Conservation (phyloP, 1,140 invertebrate genomes). For the Drusus annulatus region DNA sequence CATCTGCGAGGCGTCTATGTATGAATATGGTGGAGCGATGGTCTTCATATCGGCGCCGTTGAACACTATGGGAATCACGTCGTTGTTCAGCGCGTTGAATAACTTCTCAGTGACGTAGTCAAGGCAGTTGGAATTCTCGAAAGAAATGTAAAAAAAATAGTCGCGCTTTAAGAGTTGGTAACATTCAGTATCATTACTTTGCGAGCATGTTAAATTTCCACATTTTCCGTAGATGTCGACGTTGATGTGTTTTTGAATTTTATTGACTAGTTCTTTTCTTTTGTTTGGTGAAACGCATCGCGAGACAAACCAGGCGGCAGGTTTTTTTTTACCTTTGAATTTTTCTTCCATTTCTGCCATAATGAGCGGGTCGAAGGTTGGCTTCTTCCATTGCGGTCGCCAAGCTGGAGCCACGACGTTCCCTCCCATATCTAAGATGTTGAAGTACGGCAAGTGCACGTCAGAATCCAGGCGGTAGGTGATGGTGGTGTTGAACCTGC, state of each 20-base stretch:
- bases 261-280: too few relatives aligned
- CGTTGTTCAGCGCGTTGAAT: conserved; percentile 62
- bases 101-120: conserved; percentile 77
- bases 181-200: conserved; percentile 62
- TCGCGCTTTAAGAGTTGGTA: conserved; percentile 66
- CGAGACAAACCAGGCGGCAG: conserved; percentile 72
- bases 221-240: too few relatives aligned
- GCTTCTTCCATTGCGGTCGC: conserved; percentile 34
- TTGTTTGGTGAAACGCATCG: too few relatives aligned
- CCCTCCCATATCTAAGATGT: too few relatives aligned
- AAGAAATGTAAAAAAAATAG: conserved; percentile 78
- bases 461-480: too few relatives aligned
- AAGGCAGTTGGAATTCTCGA: conserved; percentile 74
- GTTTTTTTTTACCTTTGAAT: conserved; percentile 62
- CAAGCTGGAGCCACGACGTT: too few relatives aligned
- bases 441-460: too few relatives aligned
- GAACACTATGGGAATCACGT: conserved; percentile 73
- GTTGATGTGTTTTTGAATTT: too few relatives aligned
- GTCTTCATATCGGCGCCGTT: conserved; percentile 73
- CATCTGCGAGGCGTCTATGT: conserved; percentile 70
- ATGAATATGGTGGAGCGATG: conserved; percentile 70
- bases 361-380: background rate
- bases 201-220: conserved; percentile 59
- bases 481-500: too few relatives aligned
- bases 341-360: conserved; percentile 56